A percentile compares a stretch with the other conserved stretches of the same genome.
phyloP scores from a whole-genome alignment of 2,888 invertebrate species.

The Hirtodrosophila cameraria region DNA sequence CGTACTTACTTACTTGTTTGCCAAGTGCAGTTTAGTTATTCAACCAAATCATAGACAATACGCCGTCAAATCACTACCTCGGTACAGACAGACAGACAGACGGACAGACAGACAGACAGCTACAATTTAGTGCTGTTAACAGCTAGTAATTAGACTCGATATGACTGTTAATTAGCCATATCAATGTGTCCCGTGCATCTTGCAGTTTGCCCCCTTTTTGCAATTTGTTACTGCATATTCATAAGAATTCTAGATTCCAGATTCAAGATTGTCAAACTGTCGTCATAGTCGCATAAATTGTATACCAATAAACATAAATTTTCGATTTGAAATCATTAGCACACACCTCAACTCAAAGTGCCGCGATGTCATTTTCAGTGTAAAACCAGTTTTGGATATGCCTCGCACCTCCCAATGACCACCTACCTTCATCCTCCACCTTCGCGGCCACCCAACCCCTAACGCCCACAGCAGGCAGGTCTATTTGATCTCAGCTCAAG shows the following conservation, averaged over 20 bases:
- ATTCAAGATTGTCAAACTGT: conserved; percentile 9
- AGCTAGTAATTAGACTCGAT: conserved; percentile 74
- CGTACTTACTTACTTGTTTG: conserved; percentile 6
- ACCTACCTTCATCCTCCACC: neutral
- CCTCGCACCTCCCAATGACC: conserved; percentile 9
- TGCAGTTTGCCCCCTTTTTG: conserved; percentile 32
- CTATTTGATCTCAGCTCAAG: conserved; percentile 58
- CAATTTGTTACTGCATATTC: conserved; percentile 62
- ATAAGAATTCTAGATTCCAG: conserved; percentile 28
- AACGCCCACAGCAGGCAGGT: conserved; percentile 7
- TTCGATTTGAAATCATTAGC: conserved; percentile 71
- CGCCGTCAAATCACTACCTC: conserved; percentile 33
- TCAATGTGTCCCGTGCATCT: conserved; percentile 39
- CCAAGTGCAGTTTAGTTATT: conserved; percentile 29
- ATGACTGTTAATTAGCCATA: conserved; percentile 68
- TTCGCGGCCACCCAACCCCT: conserved; percentile 15
- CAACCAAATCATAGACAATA: conserved; percentile 37
- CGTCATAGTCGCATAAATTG: conserved; percentile 58
- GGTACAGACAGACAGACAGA: no score
- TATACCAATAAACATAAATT: conserved; percentile 64
- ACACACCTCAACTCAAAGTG: conserved; percentile 66
- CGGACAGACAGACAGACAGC: conserved; percentile 61
- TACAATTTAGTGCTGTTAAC: conserved; percentile 72
- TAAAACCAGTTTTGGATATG: conserved; percentile 36
- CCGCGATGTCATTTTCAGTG: conserved; percentile 43